These are phyloP conservation scores for Polyodon spathula DNA, from an alignment of 2,113 vertebrate genomes.

Conservation along the genomic window DNA sequence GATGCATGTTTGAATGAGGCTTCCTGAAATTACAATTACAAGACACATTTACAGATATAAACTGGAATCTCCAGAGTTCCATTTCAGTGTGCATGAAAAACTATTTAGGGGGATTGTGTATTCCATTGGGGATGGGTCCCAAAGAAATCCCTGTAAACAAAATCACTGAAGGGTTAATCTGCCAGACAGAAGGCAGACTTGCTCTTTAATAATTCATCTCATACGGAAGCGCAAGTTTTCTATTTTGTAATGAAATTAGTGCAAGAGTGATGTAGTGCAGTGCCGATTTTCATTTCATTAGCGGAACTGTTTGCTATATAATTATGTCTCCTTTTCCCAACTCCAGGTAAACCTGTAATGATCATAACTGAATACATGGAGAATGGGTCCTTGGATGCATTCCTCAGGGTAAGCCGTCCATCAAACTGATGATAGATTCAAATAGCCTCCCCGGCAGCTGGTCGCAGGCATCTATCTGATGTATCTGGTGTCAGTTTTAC, in stretches of 20 bases:
- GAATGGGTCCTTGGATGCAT: conserved; percentile 94
- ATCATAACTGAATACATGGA: conserved; percentile 99
- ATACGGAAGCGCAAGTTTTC: conserved; percentile 49
- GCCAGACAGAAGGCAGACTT: conserved; percentile 53
- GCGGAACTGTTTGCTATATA: conserved; percentile 42
- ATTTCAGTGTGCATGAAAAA: not conserved
- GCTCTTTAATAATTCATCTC: conserved; percentile 56
- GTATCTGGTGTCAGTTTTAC: not conserved
- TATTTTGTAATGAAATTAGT: conserved; percentile 62
- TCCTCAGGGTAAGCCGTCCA: conserved; percentile 83
- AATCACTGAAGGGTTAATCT: conserved; percentile 52
- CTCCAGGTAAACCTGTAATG: conserved; percentile 96
- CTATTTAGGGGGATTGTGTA: not conserved
- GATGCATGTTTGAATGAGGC: not conserved
- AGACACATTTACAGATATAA: not conserved
- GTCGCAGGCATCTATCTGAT: not conserved
- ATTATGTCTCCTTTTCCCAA: conserved; percentile 50
- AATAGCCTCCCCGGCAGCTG: not conserved
- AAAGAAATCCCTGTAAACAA: conserved; percentile 18
- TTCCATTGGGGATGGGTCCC: not conserved
- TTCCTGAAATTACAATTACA: too few relatives aligned
- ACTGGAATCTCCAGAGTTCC: not conserved
- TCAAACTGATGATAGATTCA: conserved; percentile 12
- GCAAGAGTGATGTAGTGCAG: conserved; percentile 59
- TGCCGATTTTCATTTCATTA: conserved; percentile 62